phyloP scores from a whole-genome alignment of 2,113 vertebrate genomes.

The Zosterops lateralis region DNA sequence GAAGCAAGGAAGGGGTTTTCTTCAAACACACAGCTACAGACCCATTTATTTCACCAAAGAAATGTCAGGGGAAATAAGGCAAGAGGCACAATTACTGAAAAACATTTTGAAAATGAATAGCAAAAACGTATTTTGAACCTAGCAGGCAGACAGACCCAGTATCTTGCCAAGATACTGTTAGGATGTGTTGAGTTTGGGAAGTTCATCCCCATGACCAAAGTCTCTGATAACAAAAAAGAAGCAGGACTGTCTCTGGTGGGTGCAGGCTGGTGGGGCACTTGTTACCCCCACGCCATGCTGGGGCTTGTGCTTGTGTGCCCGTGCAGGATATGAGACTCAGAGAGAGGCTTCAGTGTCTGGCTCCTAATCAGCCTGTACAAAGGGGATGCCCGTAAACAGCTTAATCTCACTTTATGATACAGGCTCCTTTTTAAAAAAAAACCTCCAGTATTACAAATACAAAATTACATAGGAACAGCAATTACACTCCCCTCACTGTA shows the following conservation, averaged over 20 bases:
- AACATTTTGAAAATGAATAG: not conserved
- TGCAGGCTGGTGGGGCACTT: not conserved
- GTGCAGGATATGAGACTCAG: not conserved
- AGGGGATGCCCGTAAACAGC: not conserved
- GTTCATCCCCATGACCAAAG: rapidly evolving
- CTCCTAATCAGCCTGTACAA: not conserved
- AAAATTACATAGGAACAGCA: not conserved
- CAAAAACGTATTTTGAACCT: not conserved
- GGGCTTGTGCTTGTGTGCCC: rapidly evolving
- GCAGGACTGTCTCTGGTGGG: not conserved
- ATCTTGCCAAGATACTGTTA: not conserved
- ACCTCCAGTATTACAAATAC: not conserved
- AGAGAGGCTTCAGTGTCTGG: not conserved
- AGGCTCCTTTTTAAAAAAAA: not conserved
- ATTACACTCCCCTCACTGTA: not conserved
- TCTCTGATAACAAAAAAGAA: not conserved
- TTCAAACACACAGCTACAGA: not conserved
- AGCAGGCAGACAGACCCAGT: not conserved
- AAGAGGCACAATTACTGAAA: not conserved
- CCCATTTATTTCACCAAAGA: not conserved
- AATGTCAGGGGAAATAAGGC: not conserved
- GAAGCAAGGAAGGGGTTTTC: not conserved
- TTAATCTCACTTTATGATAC: not conserved
- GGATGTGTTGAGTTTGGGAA: not conserved
- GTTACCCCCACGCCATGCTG: rapidly evolving